Conservation (phyloP, 2,113 vertebrate species). For the Synodontis membranacea region DNA sequence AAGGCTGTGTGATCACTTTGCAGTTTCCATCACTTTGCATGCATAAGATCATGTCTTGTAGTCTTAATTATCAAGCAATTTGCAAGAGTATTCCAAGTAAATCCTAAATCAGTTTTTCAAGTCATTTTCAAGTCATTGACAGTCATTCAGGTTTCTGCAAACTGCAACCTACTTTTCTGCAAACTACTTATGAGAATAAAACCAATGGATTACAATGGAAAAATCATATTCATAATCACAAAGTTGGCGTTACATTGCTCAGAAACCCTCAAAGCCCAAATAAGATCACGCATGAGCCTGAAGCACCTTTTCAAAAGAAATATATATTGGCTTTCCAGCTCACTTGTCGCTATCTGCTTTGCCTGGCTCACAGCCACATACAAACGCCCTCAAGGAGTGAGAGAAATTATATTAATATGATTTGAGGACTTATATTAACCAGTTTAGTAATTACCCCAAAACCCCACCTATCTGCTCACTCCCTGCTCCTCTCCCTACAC, state of each 20-base stretch:
- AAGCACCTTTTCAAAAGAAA: background rate
- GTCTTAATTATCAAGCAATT: background rate
- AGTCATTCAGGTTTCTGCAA: background rate
- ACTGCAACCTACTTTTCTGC: background rate
- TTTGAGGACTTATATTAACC: too few relatives aligned
- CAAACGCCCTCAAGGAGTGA: background rate
- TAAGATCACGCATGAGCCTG: background rate
- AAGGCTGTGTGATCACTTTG: background rate
- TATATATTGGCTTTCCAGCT: background rate
- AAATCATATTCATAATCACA: background rate
- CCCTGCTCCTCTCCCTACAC: too few relatives aligned
- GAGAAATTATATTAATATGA: background rate
- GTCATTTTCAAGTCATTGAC: background rate
- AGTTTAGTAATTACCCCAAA: background rate
- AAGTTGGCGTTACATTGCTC: background rate
- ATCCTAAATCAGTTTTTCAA: background rate
- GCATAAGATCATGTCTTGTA: background rate
- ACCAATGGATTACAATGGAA: background rate
- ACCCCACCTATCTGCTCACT: background rate
- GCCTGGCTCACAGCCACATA: background rate
- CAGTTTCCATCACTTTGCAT: background rate
- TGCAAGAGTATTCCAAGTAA: background rate
- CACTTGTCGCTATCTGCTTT: background rate
- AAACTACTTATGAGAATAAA: background rate
- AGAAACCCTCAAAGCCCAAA: background rate